phyloP scores from a whole-genome alignment of 2,113 vertebrate species.

The Triplophysa rosa region DNA sequence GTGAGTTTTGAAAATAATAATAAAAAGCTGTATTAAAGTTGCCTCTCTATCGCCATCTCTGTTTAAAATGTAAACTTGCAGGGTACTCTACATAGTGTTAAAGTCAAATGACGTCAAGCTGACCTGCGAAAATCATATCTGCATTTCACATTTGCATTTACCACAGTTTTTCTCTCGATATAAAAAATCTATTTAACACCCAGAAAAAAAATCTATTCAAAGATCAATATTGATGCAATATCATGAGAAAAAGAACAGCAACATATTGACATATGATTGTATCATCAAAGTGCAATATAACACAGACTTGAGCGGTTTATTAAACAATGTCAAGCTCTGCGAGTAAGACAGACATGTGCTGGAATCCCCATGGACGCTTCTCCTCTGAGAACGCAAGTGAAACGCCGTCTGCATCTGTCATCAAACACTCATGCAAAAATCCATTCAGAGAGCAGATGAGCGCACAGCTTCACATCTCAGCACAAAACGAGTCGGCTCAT shows the following conservation, averaged over 20 bases:
- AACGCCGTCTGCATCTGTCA: constrained; percentile 25
- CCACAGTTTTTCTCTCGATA: no score
- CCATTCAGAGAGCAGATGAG: constrained; percentile 23
- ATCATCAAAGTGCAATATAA: not conserved
- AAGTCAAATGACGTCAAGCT: no score
- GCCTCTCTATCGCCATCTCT: no score
- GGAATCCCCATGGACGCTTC: not conserved
- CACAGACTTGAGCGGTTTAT: not conserved
- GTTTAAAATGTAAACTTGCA: no score
- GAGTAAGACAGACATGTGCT: constrained; percentile 17
- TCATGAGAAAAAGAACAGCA: not conserved
- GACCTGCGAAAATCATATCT: no score
- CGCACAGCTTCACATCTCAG: constrained; percentile 15
- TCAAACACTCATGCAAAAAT: not conserved
- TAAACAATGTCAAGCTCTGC: constrained; percentile 26
- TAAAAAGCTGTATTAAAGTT: no score
- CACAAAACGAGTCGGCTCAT: constrained; percentile 45
- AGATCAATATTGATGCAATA: constrained; percentile 1
- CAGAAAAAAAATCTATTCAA: not conserved
- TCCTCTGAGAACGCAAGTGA: not conserved
- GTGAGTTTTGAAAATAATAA: no score
- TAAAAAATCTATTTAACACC: no score
- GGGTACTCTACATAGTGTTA: no score
- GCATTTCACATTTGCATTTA: no score
- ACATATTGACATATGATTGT: not conserved